A percentile compares a stretch with the other conserved stretches of the same genome.
These are phyloP conservation scores for Oreotrochilus melanogaster DNA, from an alignment of 2,113 vertebrate genomes.

Conservation along the genomic window DNA sequence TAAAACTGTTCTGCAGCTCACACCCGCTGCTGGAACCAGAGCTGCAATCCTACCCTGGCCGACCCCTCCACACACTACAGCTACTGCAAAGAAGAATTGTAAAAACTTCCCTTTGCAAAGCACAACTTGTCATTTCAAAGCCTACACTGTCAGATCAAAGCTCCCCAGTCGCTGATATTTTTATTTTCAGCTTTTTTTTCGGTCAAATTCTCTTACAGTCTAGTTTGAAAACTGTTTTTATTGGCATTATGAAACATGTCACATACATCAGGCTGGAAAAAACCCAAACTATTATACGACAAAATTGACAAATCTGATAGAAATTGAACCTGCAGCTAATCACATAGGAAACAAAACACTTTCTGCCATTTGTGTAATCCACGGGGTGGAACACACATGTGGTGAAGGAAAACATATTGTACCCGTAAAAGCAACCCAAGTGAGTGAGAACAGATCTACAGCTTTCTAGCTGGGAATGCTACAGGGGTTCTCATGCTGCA, in stretches of 20 bases:
- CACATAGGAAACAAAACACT: not conserved
- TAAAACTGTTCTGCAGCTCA: accelerated
- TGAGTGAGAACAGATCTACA: not conserved
- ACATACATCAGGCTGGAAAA: slow-evolving; percentile 21
- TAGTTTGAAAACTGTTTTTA: slow-evolving; percentile 40
- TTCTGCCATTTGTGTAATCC: not conserved
- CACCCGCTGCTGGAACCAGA: not conserved
- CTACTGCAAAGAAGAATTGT: not conserved
- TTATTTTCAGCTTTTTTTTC: not conserved
- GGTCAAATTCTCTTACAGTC: not conserved
- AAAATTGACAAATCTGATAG: slow-evolving; percentile 31
- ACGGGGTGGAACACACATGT: not conserved
- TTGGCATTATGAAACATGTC: slow-evolving; percentile 18
- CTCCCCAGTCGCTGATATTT: not conserved
- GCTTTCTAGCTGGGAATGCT: not conserved
- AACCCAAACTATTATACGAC: not conserved
- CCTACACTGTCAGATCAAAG: slow-evolving; percentile 2
- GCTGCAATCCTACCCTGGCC: not conserved
- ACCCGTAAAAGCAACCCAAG: slow-evolving; percentile 1
- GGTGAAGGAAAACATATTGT: slow-evolving; percentile 42
- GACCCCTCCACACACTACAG: not conserved
- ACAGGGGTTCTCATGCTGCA: not conserved
- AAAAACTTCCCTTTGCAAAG: not conserved
- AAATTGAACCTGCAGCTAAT: slow-evolving; percentile 59
- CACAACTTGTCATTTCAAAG: not conserved